phyloP scores from a whole-genome alignment of 2,888 invertebrate genomes.

The Tinea trinotella region DNA sequence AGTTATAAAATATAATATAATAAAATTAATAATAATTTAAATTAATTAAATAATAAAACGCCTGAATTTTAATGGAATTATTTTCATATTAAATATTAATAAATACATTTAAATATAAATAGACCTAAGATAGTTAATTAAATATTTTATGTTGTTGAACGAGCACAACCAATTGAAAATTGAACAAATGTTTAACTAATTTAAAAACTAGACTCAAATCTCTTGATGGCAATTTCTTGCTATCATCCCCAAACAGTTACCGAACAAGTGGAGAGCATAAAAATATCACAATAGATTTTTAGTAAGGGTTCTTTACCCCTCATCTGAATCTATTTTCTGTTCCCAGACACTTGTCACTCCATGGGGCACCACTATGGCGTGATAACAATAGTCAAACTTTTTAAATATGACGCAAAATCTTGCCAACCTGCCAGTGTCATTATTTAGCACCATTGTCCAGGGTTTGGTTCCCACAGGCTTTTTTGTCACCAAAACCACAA shows the following conservation, averaged over 20 bases:
- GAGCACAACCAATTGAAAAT: no score
- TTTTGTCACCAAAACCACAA: neutral
- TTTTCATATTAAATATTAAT: no score
- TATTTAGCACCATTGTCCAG: constrained; percentile 13
- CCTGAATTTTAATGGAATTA: no score
- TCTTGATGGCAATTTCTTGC: constrained; percentile 6
- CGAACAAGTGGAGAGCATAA: constrained; percentile 10
- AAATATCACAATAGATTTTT: constrained; percentile 4
- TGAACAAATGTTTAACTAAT: neutral
- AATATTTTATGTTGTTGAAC: no score
- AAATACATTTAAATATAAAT: no score
- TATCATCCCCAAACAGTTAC: neutral
- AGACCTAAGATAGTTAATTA: no score
- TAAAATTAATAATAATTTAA: no score
- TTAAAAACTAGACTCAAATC: constrained; percentile 1
- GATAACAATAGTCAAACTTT: constrained; percentile 34
- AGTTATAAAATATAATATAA: no score
- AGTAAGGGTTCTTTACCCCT: constrained; percentile 9
- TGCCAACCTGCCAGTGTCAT: constrained; percentile 24
- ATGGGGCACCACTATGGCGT: constrained; percentile 27
- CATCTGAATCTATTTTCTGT: constrained; percentile 23
- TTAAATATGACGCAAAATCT: constrained; percentile 49
- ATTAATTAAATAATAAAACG: no score
- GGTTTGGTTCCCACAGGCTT: constrained; percentile 3
- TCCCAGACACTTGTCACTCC: constrained; percentile 59